phyloP scores from a whole-genome alignment of 2,113 vertebrate genomes.

The Carollia perspicillata region DNA sequence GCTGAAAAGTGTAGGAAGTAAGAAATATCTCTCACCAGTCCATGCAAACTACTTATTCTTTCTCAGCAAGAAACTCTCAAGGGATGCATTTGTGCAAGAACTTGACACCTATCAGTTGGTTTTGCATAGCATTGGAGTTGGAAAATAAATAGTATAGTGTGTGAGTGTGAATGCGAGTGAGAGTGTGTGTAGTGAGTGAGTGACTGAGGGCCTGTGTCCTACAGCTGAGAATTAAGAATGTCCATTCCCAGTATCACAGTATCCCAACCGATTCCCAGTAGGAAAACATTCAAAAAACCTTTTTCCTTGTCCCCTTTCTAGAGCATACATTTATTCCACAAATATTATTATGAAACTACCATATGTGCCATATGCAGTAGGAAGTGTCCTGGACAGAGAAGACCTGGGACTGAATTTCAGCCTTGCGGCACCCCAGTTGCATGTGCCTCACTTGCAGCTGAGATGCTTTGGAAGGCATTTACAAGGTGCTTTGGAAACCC shows the following conservation, averaged over 20 bases:
- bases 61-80: constrained; percentile 32
- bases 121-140: not conserved
- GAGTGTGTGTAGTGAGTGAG: not conserved
- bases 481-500: not conserved
- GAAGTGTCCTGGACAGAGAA: not conserved
- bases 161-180: not conserved
- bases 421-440: not conserved
- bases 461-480: not conserved
- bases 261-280: not conserved
- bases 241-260: not conserved
- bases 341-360: not conserved
- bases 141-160: not conserved
- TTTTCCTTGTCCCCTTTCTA: not conserved
- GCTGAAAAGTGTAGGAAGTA: not conserved
- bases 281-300: not conserved
- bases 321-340: not conserved
- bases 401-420: not conserved
- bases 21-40: not conserved
- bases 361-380: not conserved
- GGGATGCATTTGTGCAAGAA: not conserved
- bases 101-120: constrained; percentile 9
- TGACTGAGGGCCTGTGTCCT: not conserved
- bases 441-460: not conserved
- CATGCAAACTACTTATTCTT: constrained; percentile 45
- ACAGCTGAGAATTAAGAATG: not conserved